phyloP scores from a whole-genome alignment of 2,797 vertebrate genomes.

The Platalea minor region DNA sequence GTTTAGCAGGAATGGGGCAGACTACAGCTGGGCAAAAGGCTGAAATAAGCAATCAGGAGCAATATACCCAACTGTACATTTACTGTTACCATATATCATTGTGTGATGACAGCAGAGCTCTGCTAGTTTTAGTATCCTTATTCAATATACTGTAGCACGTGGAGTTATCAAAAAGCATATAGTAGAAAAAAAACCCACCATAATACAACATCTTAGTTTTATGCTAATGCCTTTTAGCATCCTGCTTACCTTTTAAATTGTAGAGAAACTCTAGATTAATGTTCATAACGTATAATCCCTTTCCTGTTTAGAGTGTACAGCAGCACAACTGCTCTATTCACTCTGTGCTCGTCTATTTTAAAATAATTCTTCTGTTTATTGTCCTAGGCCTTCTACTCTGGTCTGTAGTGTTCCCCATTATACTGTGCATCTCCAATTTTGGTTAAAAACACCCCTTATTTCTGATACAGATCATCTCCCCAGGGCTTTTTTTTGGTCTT shows the following conservation, averaged over 20 bases:
- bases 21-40: not conserved
- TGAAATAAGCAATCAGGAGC: not conserved
- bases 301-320: not conserved
- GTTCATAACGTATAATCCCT: not conserved
- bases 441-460: slow-evolving; percentile 23
- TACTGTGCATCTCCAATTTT: slow-evolving; percentile 51
- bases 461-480: slow-evolving; percentile 28
- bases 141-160: not conserved
- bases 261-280: not conserved
- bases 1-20: not conserved
- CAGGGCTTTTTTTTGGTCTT: not conserved
- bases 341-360: slow-evolving; percentile 26
- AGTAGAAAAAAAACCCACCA: not conserved
- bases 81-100: not conserved
- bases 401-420: not conserved
- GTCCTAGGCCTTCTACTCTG: not conserved
- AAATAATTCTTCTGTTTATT: slow-evolving; percentile 33
- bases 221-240: not conserved
- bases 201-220: not conserved
- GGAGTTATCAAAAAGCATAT: not conserved
- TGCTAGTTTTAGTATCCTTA: not conserved
- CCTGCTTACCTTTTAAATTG: not conserved
- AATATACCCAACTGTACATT: not conserved
- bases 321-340: not conserved
- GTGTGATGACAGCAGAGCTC: not conserved